phyloP scores from a whole-genome alignment of 2,797 vertebrate species.

The Propithecus deckenii region DNA sequence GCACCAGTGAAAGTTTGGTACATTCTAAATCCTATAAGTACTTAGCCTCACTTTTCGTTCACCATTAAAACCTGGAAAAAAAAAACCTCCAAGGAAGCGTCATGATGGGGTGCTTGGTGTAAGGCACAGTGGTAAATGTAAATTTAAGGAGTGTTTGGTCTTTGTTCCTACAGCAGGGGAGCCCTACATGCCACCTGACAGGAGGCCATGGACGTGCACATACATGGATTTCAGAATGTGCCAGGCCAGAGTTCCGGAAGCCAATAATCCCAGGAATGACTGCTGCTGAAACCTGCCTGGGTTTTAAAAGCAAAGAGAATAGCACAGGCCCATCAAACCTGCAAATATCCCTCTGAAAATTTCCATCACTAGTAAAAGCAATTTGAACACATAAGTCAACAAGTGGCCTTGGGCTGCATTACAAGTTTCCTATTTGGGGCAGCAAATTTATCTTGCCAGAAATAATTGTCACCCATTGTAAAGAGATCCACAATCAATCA shows the following conservation, averaged over 20 bases:
- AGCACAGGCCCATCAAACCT: not conserved
- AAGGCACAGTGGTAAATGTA: not conserved
- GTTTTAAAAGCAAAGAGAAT: not conserved
- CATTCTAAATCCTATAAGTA: conserved; percentile 10
- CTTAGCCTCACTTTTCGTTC: conserved; percentile 31
- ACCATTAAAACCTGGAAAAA: conserved; percentile 34
- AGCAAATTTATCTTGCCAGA: not conserved
- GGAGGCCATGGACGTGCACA: not conserved
- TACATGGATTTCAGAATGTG: not conserved
- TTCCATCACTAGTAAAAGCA: conserved; percentile 13
- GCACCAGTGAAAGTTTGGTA: conserved; percentile 1
- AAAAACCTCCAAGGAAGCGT: conserved; percentile 21
- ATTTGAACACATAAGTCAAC: not conserved
- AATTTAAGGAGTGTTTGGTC: not conserved
- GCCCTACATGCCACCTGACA: not conserved
- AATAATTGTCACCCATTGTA: not conserved
- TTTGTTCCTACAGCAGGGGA: not conserved
- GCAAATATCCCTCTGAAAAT: not conserved
- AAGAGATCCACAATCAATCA: not conserved
- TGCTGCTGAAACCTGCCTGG: not conserved
- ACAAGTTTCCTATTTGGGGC: not conserved
- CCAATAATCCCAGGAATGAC: conserved; percentile 21
- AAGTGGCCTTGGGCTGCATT: not conserved
- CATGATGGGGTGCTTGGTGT: not conserved
- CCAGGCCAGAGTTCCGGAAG: not conserved